Base-by-base conservation (phyloP, 30 jellyfish, hydroid and myxozoan genomes). In the Sanderia malayensis region DNA sequence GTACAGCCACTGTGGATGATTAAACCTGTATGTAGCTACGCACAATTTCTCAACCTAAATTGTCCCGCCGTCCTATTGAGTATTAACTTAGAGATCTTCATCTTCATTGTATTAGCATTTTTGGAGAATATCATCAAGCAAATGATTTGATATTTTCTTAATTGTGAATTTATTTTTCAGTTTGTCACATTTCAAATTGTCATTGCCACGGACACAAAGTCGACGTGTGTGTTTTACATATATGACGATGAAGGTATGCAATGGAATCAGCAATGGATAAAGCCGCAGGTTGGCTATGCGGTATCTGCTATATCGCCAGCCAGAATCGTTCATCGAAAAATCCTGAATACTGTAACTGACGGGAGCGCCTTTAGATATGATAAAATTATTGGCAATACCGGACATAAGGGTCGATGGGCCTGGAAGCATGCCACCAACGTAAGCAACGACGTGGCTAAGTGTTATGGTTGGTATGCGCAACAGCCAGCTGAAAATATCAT, bases 361-460 rank as follows among this genome's bases (percentile, higher is more conserved):
- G n/a, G n/a, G n/a, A n/a, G n/a, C n/a, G n/a, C 95, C 46, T 84
- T 31, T 58, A 19, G 67, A 37, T 84, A 63, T 58, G 90, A 84
- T 41, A 71, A 41, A 23, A 58, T 65, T 24, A 32, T 17, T 28
- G 89, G 88, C 2, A 73, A 74, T 20, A 68, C 95, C 1, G 64
- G 71, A 2, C 27, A 10, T 49, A 24, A 29, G 31, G 95, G 95
- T 20, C 37, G 79, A 32, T 84, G 89, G 89, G 7, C 37, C 31
- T 84, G 79, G 81, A 67, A 73, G 46, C 47, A 73, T 7, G 84
- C 90, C 4, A 75, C 31, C n/a, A 64, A 57, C 2, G 2, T 46
- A 6, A 81, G 22, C n/a, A 74, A 65, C 25, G 37, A 67, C 15
- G 85, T 73, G 25, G 77, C 79, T 2, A 59, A 31, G 8, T 84